These are phyloP conservation scores for Xiphorhynchus elegans DNA, from an alignment of 2,113 vertebrate species.

Conservation along the genomic window DNA sequence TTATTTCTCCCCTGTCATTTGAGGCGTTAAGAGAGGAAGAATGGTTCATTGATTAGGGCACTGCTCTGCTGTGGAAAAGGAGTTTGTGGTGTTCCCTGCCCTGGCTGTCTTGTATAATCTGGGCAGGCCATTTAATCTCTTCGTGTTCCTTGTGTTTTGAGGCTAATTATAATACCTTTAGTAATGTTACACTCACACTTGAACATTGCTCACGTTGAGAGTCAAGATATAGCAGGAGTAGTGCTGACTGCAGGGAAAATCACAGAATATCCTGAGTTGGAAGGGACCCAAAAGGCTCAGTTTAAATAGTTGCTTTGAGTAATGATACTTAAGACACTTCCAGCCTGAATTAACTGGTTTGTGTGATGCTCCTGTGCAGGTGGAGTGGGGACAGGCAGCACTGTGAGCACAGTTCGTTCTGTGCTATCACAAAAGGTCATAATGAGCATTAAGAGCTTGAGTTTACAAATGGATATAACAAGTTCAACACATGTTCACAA, in stretches of 20 bases:
- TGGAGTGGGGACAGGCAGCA: background rate
- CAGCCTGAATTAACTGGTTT: background rate
- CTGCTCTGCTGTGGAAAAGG: background rate
- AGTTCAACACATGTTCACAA: background rate
- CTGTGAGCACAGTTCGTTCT: background rate
- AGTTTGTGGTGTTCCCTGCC: background rate
- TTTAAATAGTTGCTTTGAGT: background rate
- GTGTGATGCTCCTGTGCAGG: background rate
- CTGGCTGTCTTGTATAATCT: accelerated
- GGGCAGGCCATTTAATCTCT: background rate
- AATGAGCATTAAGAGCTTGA: background rate
- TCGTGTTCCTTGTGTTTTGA: background rate
- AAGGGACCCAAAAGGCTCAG: background rate
- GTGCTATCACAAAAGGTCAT: background rate
- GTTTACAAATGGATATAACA: background rate
- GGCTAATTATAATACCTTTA: background rate
- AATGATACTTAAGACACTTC: background rate
- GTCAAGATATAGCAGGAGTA: background rate
- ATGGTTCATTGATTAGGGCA: background rate
- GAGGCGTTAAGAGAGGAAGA: background rate
- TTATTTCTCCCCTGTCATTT: background rate
- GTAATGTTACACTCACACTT: accelerated
- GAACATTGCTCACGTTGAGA: background rate
- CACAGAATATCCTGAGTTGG: accelerated
- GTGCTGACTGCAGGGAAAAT: background rate